Conservation (phyloP, 2,113 vertebrate genomes). For the Lepus timidus region DNA sequence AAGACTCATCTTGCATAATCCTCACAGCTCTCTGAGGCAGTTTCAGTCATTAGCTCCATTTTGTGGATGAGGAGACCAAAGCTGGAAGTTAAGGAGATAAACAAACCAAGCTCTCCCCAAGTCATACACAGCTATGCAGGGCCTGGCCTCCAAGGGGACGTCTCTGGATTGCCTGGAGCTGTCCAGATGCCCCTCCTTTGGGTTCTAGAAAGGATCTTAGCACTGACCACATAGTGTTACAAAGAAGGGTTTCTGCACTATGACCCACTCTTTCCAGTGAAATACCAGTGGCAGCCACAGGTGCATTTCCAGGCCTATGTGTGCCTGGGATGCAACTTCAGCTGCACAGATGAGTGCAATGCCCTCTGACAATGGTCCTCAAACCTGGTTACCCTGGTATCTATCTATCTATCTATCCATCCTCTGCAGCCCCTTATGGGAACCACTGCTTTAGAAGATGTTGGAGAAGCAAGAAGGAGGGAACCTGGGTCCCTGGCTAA, state of each 20-base stretch:
- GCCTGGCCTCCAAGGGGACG: not conserved
- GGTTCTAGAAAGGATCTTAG: not conserved
- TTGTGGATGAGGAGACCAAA: not conserved
- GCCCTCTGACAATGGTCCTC: not conserved
- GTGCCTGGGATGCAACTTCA: not conserved
- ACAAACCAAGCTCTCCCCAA: not conserved
- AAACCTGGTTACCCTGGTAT: not conserved
- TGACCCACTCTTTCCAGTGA: not conserved
- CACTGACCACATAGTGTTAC: not conserved
- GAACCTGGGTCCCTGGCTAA: not conserved
- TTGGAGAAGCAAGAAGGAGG: not conserved
- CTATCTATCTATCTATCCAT: no score
- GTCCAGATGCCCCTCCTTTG: not conserved
- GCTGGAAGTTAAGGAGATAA: not conserved
- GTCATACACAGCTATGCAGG: not conserved
- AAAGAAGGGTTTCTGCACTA: not conserved
- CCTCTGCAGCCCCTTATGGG: not conserved
- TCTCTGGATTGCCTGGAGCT: not conserved
- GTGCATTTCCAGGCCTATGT: not conserved
- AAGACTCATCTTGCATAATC: not conserved
- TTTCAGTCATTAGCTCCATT: slow-evolving; percentile 10
- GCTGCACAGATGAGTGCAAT: not conserved
- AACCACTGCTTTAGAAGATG: not conserved
- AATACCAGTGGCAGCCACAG: not conserved
- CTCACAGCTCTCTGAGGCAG: not conserved